Base-by-base conservation (phyloP, 53 echinoderm and acorn worm genomes). In the Arbacia lixula region DNA sequence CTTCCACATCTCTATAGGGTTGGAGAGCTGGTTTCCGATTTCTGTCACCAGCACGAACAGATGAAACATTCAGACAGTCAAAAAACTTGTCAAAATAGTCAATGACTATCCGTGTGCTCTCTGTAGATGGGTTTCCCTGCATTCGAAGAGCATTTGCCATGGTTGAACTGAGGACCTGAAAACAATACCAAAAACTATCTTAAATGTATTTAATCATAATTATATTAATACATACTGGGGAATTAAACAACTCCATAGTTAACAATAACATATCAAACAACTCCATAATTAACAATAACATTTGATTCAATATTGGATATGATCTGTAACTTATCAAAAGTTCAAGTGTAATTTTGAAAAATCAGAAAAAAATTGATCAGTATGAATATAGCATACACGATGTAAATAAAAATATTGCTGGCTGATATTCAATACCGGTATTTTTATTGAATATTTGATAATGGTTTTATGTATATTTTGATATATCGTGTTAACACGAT, bases 81-180 rank as follows among this genome's bases (percentile, higher is more conserved):
- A 66, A 66, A n/a, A 66, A 66, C 11, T 5, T 2, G 35, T 66
- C 66, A 0, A 66, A 16, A 36, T 66, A 66, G 16, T 66, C 2
- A 9, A 66, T 33, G 37, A 37, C 32, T 3, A 66, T 6, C 17
- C 2, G 2, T 1, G 66, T 66, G 37, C 66, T 66, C 6, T 2
- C 20, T 6, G 66, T 66, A 2, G 32, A 14, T 2, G 36, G 2
- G 17, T 24, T 30, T 35, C 66, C 66, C 16, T 66, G 66, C 34
- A 37, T 36, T 36, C 8, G 12, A 12, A 66, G 4, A n/a, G 66
- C 66, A 36, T 66, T 66, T 2, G 34, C 66, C 5, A 66, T 14
- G 3, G 66, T 17, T 19, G 66, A 66, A 36, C 66, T 66, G 2
- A 66, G 20, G 4, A 66, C 66, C 66, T 60, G n/a, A 10, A 55